Evolutionary conservation across 64 coral and sea anemone species (phyloP).

Genomic region (Acropora yongei): DNA sequence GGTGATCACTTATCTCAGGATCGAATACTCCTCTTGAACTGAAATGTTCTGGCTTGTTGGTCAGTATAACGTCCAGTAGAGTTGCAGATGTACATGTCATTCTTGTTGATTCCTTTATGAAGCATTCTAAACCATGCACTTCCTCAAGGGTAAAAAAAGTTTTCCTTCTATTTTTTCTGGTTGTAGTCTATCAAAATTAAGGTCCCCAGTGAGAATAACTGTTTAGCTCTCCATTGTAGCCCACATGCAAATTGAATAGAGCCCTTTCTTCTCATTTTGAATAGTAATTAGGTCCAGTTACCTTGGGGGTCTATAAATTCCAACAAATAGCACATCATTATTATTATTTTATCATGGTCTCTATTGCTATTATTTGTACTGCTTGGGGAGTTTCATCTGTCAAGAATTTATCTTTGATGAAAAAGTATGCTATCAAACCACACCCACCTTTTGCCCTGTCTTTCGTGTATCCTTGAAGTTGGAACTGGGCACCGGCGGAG

Average conservation of each 20-base stretch:
- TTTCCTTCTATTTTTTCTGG: slow-evolving; percentile 49
- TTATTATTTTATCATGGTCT: not conserved
- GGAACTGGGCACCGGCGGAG: slow-evolving; percentile 24
- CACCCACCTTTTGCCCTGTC: slow-evolving; percentile 60
- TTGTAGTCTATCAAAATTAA: slow-evolving; percentile 57
- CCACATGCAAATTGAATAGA: slow-evolving; percentile 46
- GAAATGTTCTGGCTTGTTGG: too few species aligned
- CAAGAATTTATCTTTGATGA: slow-evolving; percentile 15
- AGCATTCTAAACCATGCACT: not conserved
- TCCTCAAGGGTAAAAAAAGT: slow-evolving; percentile 37
- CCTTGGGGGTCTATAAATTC: slow-evolving; percentile 30
- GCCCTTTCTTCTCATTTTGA: slow-evolving; percentile 5
- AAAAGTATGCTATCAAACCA: slow-evolving; percentile 40
- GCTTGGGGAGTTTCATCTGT: slow-evolving; percentile 18
- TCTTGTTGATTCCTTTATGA: too few species aligned
- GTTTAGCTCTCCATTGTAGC: slow-evolving; percentile 53
- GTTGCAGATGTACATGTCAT: too few species aligned
- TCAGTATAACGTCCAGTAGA: too few species aligned
- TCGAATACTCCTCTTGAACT: too few species aligned
- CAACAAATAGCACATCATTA: slow-evolving; percentile 33
- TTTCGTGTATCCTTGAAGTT: slow-evolving; percentile 47
- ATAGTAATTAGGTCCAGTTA: not conserved
- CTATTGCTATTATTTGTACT: not conserved
- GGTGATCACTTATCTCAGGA: too few species aligned
- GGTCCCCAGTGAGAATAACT: slow-evolving; percentile 46